Conservation (phyloP, 2,888 invertebrate genomes). For the Vanessa cardui region DNA sequence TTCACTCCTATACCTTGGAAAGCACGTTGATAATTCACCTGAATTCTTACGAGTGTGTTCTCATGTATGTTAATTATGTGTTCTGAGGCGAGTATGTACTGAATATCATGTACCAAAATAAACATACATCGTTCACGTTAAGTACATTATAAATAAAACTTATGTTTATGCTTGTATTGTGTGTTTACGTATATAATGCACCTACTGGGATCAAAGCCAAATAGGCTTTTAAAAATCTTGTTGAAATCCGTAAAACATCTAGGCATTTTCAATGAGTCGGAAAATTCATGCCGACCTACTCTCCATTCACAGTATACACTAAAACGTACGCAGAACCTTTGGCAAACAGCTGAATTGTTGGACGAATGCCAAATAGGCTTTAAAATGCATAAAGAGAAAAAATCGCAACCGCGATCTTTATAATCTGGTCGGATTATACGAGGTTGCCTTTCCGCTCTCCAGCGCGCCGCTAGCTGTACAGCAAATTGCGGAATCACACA, state of each 20-base stretch:
- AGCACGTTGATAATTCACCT: too few relatives aligned
- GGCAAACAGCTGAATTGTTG: slow-evolving; percentile 33
- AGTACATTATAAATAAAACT: background rate
- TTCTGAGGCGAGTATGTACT: too few relatives aligned
- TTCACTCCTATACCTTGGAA: too few relatives aligned
- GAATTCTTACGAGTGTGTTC: too few relatives aligned
- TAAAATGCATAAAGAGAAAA: slow-evolving; percentile 24
- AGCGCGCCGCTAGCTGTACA: background rate
- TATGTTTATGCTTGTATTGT: background rate
- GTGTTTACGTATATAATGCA: background rate
- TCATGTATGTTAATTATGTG: too few relatives aligned
- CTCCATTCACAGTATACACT: slow-evolving; percentile 19
- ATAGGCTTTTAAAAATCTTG: slow-evolving; percentile 18
- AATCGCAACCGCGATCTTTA: slow-evolving; percentile 23
- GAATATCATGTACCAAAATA: too few relatives aligned
- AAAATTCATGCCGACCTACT: slow-evolving; percentile 20
- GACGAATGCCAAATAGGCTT: slow-evolving; percentile 32
- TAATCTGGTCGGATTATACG: slow-evolving; percentile 25
- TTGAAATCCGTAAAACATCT: slow-evolving; percentile 22
- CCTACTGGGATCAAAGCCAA: slow-evolving; percentile 10
- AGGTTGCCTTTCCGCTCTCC: slow-evolving; percentile 12
- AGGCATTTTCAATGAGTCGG: slow-evolving; percentile 27
- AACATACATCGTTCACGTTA: too few relatives aligned
- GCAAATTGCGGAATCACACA: too few relatives aligned
- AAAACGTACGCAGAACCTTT: slow-evolving; percentile 30